Conservation (phyloP, 53 echinoderm and acorn worm genomes). For the Zoroaster sp. region DNA sequence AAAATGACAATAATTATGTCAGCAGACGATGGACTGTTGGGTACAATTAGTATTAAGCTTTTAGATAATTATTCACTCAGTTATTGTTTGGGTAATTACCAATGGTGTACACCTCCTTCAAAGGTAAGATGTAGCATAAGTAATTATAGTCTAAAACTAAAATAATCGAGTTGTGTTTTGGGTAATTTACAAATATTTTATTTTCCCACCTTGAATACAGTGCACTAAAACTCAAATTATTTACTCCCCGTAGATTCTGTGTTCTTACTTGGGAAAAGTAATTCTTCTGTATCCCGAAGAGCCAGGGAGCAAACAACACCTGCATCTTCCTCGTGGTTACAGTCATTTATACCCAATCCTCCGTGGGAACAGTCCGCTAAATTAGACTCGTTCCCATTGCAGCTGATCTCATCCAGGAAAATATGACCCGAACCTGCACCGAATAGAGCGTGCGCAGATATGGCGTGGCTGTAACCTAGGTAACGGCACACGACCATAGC, state of each 20-base stretch:
- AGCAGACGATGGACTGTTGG: no score
- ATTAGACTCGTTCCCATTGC: constrained; percentile 36
- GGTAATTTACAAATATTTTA: no score
- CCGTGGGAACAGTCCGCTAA: constrained; percentile 35
- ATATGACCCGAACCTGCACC: constrained; percentile 47
- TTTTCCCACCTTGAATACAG: neutral
- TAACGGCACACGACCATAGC: neutral
- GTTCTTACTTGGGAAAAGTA: neutral
- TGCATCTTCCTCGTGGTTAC: constrained; percentile 47
- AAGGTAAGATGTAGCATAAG: no score
- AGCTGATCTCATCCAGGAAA: constrained; percentile 44
- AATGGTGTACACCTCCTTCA: no score
- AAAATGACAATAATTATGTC: no score
- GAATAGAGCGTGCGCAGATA: neutral
- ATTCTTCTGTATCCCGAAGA: neutral
- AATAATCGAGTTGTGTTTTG: no score
- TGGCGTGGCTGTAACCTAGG: neutral
- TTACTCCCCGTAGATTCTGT: neutral
- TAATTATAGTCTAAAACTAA: no score
- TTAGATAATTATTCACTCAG: no score
- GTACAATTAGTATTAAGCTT: no score
- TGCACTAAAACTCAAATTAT: neutral
- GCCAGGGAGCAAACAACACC: neutral
- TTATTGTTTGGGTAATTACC: no score
- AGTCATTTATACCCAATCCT: constrained; percentile 28